These are phyloP conservation scores for Drosophila subsilvestris DNA, from an alignment of 2,888 invertebrate species.

Conservation along the genomic window DNA sequence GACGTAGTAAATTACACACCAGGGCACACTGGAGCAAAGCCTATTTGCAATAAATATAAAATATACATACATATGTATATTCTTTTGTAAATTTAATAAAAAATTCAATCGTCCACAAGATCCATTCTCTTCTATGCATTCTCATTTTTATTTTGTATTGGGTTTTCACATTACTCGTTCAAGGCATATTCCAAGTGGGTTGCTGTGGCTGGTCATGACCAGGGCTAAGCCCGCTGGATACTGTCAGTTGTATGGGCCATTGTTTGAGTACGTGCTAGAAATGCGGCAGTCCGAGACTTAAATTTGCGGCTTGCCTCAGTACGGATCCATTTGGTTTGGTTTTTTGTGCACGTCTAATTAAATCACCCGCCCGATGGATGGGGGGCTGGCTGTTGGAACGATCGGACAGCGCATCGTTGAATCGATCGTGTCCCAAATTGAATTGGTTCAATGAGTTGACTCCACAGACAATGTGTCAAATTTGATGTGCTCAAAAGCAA, in stretches of 20 bases:
- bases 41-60: background rate
- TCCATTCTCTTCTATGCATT: no score
- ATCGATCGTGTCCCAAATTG: conserved; percentile 45
- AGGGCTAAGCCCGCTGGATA: conserved; percentile 14
- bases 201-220: conserved; percentile 21
- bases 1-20: conserved; percentile 3
- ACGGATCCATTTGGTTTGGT: conserved; percentile 49
- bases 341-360: conserved; percentile 65
- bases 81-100: no score
- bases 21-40: background rate
- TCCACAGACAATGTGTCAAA: conserved; percentile 64
- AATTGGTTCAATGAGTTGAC: conserved; percentile 58
- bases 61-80: no score
- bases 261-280: conserved; percentile 47
- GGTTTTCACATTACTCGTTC: no score
- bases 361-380: conserved; percentile 47
- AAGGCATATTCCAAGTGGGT: no score
- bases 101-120: no score
- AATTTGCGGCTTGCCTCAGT: conserved; percentile 11
- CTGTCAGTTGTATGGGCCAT: conserved; percentile 29
- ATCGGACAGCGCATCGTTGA: no score
- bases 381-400: conserved; percentile 30
- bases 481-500: conserved; percentile 35
- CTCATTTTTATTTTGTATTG: no score
- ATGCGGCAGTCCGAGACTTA: conserved; percentile 41